Percentiles rank a stretch among this genome's conserved stretches.
Conservation (phyloP, 2,113 vertebrate species). For the human (Homo sapiens) region GRCh38 chr2:276001-276500, state of each 20-base stretch:
- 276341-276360: rapidly evolving
- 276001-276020: background rate
- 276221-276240: background rate
- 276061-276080: background rate
- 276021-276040: background rate
- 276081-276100: no score
- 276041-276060: rapidly evolving
- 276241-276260: background rate
- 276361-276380: background rate
- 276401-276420: no score
- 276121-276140: background rate
- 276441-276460: background rate
- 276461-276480: background rate
- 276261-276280: background rate
- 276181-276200: background rate
- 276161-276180: background rate
- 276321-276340: no score
- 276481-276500: background rate
- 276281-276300: background rate
- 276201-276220: background rate
- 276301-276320: rapidly evolving
- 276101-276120: background rate
- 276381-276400: background rate
- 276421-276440: background rate
- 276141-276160: background rate